Evolutionary conservation across 2,113 vertebrate genomes (phyloP).

Genomic region (Phycodurus eques): DNA sequence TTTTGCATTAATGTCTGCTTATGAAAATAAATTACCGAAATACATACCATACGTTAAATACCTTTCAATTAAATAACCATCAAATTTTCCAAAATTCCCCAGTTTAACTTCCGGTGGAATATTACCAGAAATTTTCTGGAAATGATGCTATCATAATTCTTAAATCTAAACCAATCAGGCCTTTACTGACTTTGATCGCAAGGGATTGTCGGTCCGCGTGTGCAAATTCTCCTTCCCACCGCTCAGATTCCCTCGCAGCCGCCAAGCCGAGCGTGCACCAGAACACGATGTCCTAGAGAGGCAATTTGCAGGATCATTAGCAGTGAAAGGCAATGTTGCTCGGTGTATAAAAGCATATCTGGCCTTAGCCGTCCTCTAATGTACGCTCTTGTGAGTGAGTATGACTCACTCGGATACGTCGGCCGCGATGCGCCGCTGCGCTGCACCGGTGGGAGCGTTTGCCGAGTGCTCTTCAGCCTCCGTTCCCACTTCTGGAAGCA

Average conservation of each 20-base stretch:
- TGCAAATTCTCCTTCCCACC: not conserved
- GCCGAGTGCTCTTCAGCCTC: constrained; percentile 38
- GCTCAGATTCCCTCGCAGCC: not conserved
- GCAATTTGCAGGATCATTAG: constrained; percentile 54
- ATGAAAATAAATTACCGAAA: no score
- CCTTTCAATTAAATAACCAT: no score
- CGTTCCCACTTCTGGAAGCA: constrained; percentile 23
- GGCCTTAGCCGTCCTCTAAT: constrained; percentile 32
- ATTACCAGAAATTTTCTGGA: no score
- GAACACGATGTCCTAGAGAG: constrained; percentile 25
- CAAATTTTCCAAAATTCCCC: no score
- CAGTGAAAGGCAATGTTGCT: constrained; percentile 40
- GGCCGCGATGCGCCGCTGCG: constrained; percentile 28
- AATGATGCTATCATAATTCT: no score
- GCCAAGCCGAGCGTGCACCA: not conserved
- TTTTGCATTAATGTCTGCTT: no score
- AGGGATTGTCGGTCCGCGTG: no score
- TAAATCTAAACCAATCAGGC: no score
- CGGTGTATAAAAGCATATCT: constrained; percentile 33
- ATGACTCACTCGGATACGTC: constrained; percentile 50
- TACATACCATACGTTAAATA: no score
- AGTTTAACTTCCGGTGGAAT: no score
- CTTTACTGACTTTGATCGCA: no score
- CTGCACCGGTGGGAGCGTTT: constrained; percentile 28
- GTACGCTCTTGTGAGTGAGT: constrained; percentile 25